A percentile compares a stretch with the other conserved stretches of the same genome.
phyloP scores from a whole-genome alignment of 2,113 vertebrate genomes.

The Phoenicopterus ruber region DNA sequence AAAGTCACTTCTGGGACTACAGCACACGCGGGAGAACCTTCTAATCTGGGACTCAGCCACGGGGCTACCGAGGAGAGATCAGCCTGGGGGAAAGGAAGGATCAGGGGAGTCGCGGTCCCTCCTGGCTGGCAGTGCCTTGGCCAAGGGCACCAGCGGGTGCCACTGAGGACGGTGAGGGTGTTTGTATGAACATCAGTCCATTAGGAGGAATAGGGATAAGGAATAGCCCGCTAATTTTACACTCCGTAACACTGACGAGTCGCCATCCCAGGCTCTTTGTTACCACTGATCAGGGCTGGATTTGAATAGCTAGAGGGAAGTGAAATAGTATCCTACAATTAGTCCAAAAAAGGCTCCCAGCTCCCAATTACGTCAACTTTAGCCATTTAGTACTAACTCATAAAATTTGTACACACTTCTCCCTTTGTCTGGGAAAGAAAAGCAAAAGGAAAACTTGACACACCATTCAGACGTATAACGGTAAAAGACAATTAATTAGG shows the following conservation, averaged over 20 bases:
- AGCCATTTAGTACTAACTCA: neutral
- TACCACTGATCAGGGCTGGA: neutral
- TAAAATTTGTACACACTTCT: neutral
- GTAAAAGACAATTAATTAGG: neutral
- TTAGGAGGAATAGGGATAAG: neutral
- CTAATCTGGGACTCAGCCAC: neutral
- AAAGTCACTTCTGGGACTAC: neutral
- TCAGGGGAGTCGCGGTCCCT: neutral
- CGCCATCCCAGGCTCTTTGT: neutral
- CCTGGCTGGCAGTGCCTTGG: neutral
- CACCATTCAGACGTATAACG: neutral
- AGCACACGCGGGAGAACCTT: neutral
- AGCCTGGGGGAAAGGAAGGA: neutral
- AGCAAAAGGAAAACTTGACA: neutral
- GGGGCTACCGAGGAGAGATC: neutral
- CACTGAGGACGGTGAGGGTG: no score
- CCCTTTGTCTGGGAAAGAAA: neutral
- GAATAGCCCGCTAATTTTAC: neutral
- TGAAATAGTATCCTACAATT: neutral
- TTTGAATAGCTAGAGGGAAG: neutral
- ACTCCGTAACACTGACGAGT: neutral
- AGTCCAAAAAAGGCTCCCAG: neutral
- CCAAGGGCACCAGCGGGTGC: neutral
- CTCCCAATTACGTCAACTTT: neutral
- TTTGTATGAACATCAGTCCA: neutral